These are phyloP conservation scores for Epirrhoe alternata DNA, from an alignment of 2,888 invertebrate genomes.

Conservation along the genomic window DNA sequence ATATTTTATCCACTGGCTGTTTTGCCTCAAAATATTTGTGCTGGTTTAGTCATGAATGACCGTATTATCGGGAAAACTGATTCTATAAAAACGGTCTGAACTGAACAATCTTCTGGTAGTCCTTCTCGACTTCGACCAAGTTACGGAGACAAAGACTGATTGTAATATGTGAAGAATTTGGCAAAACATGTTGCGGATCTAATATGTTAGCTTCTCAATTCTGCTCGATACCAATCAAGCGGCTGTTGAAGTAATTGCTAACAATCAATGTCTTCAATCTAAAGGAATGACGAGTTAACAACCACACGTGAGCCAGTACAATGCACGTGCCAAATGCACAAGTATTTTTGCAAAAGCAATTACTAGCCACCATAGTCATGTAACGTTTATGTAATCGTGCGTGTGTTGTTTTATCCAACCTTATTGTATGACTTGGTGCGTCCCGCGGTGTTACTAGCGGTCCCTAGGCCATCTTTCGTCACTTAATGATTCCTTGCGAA, in stretches of 20 bases:
- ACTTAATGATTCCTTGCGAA: no score
- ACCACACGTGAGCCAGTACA: slow-evolving; percentile 31
- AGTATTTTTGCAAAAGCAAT: slow-evolving; percentile 25
- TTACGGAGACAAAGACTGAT: background rate
- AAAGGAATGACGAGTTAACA: slow-evolving; percentile 22
- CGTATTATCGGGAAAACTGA: background rate
- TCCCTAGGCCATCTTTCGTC: background rate
- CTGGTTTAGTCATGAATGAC: background rate
- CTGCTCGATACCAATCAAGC: slow-evolving; percentile 22
- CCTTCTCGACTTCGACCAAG: no score
- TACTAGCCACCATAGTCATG: slow-evolving; percentile 11
- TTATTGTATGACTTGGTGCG: background rate
- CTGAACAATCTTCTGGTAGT: no score
- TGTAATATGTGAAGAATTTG: no score
- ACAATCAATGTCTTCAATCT: slow-evolving; percentile 31
- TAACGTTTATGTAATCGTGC: slow-evolving; percentile 6
- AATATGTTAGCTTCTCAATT: background rate
- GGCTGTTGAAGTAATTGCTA: slow-evolving; percentile 24
- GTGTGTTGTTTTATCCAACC: background rate
- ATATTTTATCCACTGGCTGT: background rate
- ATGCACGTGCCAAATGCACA: slow-evolving; percentile 33
- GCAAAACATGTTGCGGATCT: background rate
- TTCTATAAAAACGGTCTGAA: no score
- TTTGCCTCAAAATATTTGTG: background rate
- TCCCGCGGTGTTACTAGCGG: background rate